A percentile compares a stretch with the other conserved stretches of the same genome.
phyloP scores from a whole-genome alignment of 2,888 invertebrate species.

The Chrysotoxum bicinctum region DNA sequence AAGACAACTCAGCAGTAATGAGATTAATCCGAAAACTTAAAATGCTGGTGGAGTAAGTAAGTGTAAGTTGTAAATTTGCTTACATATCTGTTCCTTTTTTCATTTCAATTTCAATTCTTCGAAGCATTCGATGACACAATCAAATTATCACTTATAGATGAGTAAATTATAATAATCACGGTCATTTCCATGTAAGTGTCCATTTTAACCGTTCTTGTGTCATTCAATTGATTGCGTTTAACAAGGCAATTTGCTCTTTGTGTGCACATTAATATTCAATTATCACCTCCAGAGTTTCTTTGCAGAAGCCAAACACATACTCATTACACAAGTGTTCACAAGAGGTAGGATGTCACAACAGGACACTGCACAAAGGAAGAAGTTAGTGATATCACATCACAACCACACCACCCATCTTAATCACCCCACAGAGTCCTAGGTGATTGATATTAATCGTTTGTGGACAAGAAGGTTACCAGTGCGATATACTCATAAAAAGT shows the following conservation, averaged over 20 bases:
- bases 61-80: too few species aligned
- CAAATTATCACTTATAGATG: not conserved
- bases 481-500: conserved; percentile 31
- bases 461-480: conserved; percentile 7
- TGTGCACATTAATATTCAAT: conserved; percentile 47
- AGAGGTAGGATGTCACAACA: not conserved
- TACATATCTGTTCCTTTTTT: too few species aligned
- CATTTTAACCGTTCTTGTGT: conserved; percentile 8
- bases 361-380: not conserved
- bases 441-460: conserved; percentile 52
- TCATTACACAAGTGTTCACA: not conserved
- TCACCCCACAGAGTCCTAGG: conserved; percentile 38
- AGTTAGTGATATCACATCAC: not conserved
- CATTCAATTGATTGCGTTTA: conserved; percentile 23
- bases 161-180: not conserved
- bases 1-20: too few species aligned
- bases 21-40: too few species aligned
- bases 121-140: not conserved
- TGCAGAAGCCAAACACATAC: not conserved
- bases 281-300: conserved; percentile 30
- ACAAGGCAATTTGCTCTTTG: conserved; percentile 41
- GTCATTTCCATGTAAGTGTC: conserved; percentile 3
- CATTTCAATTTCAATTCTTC: too few species aligned
- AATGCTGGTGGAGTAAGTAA: too few species aligned
- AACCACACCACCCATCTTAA: conserved; percentile 2